Conservation (phyloP, 2,113 vertebrate species). For the Oreocharis arfaki region DNA sequence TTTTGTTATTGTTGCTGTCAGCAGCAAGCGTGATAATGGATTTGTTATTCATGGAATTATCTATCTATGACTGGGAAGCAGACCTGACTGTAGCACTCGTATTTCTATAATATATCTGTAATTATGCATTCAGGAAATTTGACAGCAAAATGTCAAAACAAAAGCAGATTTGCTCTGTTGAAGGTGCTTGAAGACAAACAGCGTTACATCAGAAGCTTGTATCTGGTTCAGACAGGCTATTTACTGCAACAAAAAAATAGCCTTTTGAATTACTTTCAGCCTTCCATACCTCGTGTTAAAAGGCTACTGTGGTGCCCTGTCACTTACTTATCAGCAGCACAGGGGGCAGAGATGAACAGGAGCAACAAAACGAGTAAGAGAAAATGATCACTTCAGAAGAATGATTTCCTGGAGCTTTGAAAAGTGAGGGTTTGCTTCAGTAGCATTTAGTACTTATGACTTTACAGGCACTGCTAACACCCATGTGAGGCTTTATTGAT, state of each 20-base stretch:
- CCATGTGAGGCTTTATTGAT: neutral
- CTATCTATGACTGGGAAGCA: slow-evolving; percentile 44
- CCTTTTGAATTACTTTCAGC: neutral
- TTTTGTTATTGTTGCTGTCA: slow-evolving; percentile 49
- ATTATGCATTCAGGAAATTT: slow-evolving; percentile 58
- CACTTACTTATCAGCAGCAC: neutral
- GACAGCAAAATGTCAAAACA: slow-evolving; percentile 62
- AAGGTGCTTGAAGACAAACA: slow-evolving; percentile 55
- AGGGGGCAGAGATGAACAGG: neutral
- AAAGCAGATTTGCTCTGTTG: slow-evolving; percentile 58
- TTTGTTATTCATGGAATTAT: slow-evolving; percentile 53
- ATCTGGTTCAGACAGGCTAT: slow-evolving; percentile 42
- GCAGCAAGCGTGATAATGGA: slow-evolving; percentile 31
- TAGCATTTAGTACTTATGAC: neutral
- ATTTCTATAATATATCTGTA: slow-evolving; percentile 60
- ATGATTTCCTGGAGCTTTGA: slow-evolving; percentile 7
- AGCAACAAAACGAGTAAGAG: slow-evolving; percentile 3
- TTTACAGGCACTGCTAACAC: neutral
- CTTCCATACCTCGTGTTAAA: neutral
- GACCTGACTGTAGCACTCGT: slow-evolving; percentile 4
- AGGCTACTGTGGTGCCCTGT: neutral
- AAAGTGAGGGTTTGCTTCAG: slow-evolving; percentile 15
- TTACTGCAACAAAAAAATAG: slow-evolving; percentile 10
- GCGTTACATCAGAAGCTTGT: slow-evolving; percentile 34
- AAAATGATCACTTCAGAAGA: slow-evolving; percentile 2